Conservation (phyloP, 2,113 vertebrate genomes). For the Tragelaphus strepsiceros region DNA sequence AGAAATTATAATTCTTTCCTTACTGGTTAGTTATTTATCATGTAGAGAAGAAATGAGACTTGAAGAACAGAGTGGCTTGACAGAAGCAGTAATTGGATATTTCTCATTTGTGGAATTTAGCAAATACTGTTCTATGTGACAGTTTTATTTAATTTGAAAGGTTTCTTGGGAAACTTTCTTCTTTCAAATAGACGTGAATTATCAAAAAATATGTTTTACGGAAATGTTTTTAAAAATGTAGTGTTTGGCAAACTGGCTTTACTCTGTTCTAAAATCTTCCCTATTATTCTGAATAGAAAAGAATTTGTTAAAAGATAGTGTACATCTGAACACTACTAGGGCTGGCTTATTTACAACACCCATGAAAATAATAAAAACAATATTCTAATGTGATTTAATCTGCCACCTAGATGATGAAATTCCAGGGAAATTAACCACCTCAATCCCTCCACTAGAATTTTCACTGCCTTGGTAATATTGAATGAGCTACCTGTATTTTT, state of each 20-base stretch:
- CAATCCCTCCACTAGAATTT: neutral
- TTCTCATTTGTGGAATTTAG: conserved; percentile 32
- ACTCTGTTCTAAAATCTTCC: neutral
- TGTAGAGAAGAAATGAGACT: conserved; percentile 31
- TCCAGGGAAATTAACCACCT: neutral
- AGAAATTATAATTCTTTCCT: conserved; percentile 8
- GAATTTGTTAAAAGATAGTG: neutral
- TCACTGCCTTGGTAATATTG: neutral
- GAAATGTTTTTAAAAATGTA: neutral
- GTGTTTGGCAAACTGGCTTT: neutral
- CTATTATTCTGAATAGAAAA: neutral
- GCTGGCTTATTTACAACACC: neutral
- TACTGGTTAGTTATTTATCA: neutral
- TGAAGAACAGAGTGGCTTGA: neutral
- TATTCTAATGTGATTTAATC: neutral
- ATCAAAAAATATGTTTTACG: conserved; percentile 39
- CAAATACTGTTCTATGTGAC: neutral
- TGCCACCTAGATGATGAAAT: neutral
- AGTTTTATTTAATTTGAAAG: conserved; percentile 45
- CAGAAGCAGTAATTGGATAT: conserved; percentile 6
- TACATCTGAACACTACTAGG: neutral
- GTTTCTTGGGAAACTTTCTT: neutral
- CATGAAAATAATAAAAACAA: neutral
- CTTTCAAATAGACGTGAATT: conserved; percentile 24
- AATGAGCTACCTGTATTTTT: neutral